Base-by-base conservation (phyloP, 2,888 invertebrate species). In the Sturmia bella region DNA sequence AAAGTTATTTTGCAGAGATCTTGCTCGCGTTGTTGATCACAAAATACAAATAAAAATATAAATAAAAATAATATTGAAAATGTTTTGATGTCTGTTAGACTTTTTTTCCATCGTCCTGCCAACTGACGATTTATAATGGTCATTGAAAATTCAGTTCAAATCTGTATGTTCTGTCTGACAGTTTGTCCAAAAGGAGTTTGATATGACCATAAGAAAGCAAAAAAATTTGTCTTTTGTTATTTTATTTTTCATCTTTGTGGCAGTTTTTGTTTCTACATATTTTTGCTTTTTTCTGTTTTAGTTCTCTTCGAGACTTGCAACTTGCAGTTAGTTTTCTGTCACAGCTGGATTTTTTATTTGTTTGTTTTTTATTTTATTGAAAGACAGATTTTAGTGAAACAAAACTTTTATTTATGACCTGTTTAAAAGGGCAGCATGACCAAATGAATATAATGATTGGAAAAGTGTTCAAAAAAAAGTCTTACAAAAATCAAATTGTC, bases 161-260 rank as follows among this genome's bases (percentile, higher is more conserved):
- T 74, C 78, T 74, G 74, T 75, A 70, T 75, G 59, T 82, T 78
- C 74, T 78, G 82, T 82, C 82, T 78, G 82, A 82, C 82, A 82
- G 82, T 82, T 82, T 78, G 78, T 82, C 78, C 82, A 75, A 82
- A 82, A 70, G 21, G 70, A 75, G 78, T 45, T 78, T 82, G 78
- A 81, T 73, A 70, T 78, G 57, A 72, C 21, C 50, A 27, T 17
- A 27, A 15, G 12, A 27, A 27, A 15, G 12, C 12, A 56, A 32
- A 45, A 32, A 21, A 43, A 77, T 83, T 80, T 77, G 80, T 80
- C 72, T 73, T 74, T 54, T 69, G 59, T 70, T 81, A 66, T 78
- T 78, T 56, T 50, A 52, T 43, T 66, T n/a, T 52, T 66, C 32
- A 43, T 61, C 21, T 81, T 54, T 63, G 21, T 61, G 37, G 21